Conservation (phyloP, 2,797 vertebrate species). For the Anisognathus igniventris region DNA sequence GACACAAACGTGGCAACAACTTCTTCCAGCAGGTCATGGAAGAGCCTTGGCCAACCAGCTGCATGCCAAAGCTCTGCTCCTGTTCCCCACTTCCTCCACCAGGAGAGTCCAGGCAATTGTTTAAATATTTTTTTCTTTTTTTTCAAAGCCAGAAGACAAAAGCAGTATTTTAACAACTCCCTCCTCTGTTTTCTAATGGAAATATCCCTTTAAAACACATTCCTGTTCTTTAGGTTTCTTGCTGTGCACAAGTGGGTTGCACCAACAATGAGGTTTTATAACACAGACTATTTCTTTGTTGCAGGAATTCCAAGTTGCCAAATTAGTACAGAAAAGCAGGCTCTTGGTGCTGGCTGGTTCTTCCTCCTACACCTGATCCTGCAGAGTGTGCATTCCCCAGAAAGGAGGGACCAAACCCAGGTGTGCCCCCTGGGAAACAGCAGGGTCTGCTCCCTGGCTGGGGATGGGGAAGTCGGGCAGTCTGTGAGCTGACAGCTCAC, state of each 20-base stretch:
- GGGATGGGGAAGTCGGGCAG: background rate
- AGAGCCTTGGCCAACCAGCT: background rate
- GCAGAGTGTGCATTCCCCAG: background rate
- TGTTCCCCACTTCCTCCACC: background rate
- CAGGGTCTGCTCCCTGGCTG: background rate
- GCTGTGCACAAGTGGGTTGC: background rate
- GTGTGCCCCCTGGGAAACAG: background rate
- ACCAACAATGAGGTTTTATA: background rate
- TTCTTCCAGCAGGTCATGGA: background rate
- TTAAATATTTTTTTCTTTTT: background rate
- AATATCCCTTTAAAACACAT: background rate
- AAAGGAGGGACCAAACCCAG: background rate
- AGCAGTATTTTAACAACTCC: background rate
- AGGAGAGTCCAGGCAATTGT: background rate
- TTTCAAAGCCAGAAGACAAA: background rate
- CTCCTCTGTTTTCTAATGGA: background rate
- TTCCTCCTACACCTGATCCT: background rate
- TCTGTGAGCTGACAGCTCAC: background rate
- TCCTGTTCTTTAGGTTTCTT: background rate
- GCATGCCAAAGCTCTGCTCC: background rate
- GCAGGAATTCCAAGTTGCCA: background rate
- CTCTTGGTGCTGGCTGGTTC: background rate
- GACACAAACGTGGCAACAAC: fast-evolving
- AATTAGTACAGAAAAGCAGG: background rate
- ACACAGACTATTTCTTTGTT: background rate